Percentiles rank a stretch among this genome's conserved stretches.
These are phyloP conservation scores for Diarsia rubi DNA, from an alignment of 2,888 invertebrate species.

Conservation along the genomic window DNA sequence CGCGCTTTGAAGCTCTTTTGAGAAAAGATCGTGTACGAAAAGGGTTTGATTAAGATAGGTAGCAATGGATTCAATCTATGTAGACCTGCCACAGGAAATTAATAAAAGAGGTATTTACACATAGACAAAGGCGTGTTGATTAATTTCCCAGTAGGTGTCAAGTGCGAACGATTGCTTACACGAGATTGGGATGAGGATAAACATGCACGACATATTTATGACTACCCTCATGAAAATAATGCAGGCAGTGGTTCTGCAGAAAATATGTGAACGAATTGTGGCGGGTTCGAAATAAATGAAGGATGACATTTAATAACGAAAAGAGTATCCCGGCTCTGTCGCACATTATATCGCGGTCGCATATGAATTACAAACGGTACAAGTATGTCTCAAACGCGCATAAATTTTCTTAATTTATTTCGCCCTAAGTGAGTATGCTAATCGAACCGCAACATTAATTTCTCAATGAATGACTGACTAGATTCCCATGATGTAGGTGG, in stretches of 20 bases:
- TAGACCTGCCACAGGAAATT: conserved; percentile 25
- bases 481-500: conserved; percentile 32
- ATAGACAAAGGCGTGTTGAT: conserved; percentile 39
- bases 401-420: conserved; percentile 59
- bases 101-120: conserved; percentile 32
- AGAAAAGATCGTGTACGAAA: neutral
- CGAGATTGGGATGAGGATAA: conserved; percentile 4
- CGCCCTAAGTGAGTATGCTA: conserved; percentile 58
- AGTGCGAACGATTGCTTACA: conserved; percentile 28
- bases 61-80: conserved; percentile 18
- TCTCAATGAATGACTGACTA: conserved; percentile 52
- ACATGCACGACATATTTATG: conserved; percentile 9
- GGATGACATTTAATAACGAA: conserved; percentile 21
- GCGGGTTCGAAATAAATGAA: conserved; percentile 31
- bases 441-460: conserved; percentile 55
- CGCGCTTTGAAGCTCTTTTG: neutral
- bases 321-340: conserved; percentile 19
- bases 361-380: conserved; percentile 41
- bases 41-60: conserved; percentile 7
- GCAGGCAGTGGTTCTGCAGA: neutral
- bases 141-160: conserved; percentile 39
- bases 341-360: conserved; percentile 18
- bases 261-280: conserved; percentile 12
- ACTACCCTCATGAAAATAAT: conserved; percentile 12
- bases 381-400: conserved; percentile 43